A percentile compares a stretch with the other conserved stretches of the same genome.
Conservation (phyloP, 2,113 vertebrate species). For the Sciurus niger region DNA sequence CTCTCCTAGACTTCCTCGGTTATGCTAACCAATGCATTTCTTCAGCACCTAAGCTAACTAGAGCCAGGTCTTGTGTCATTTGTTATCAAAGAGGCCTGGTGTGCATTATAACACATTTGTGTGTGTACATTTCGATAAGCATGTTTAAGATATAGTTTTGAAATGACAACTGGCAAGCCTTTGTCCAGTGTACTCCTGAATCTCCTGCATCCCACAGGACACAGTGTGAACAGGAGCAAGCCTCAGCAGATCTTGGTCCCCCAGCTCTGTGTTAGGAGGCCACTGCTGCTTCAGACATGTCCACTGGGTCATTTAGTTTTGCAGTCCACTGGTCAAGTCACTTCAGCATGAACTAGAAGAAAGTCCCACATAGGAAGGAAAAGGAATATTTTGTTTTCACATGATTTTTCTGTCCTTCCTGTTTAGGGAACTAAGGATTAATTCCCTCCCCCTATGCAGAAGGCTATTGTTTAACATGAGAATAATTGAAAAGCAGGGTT, state of each 20-base stretch:
- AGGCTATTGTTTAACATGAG: neutral
- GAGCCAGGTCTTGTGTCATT: neutral
- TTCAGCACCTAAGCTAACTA: neutral
- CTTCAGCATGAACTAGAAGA: neutral
- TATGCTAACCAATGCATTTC: neutral
- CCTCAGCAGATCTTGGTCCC: neutral
- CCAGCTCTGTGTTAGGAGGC: neutral
- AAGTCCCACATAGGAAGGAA: neutral
- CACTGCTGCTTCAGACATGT: neutral
- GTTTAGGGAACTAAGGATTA: neutral
- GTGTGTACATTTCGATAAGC: neutral
- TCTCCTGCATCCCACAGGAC: neutral
- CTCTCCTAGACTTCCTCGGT: neutral
- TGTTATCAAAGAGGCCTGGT: neutral
- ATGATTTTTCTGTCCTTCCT: neutral
- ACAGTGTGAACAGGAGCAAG: neutral
- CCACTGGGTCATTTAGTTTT: neutral
- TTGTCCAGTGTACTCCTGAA: neutral
- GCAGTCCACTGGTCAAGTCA: neutral
- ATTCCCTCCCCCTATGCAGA: neutral
- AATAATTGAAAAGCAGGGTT: neutral
- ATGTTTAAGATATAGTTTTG: conserved; percentile 22
- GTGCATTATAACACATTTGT: neutral
- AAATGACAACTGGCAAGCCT: neutral
- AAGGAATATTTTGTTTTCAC: neutral